phyloP scores from a whole-genome alignment of 2,797 vertebrate species.

The Centroberyx gerrardi region DNA sequence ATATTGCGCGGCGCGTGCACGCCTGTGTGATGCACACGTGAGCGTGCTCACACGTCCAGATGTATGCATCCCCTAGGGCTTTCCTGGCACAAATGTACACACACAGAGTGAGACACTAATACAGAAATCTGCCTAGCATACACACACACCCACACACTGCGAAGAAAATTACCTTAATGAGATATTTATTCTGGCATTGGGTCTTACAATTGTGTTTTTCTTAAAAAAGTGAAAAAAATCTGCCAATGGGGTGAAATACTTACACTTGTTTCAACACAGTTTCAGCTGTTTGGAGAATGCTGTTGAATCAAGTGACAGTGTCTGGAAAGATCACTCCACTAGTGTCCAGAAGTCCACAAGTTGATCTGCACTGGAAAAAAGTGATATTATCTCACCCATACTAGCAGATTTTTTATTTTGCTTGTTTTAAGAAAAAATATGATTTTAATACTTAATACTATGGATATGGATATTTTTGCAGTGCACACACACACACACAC shows the following conservation, averaged over 20 bases:
- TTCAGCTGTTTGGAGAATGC: no score
- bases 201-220: slow-evolving; percentile 8
- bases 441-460: slow-evolving; percentile 26
- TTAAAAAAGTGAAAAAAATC: not conserved
- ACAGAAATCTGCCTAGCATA: not conserved
- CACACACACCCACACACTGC: not conserved
- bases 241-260: not conserved
- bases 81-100: slow-evolving; percentile 24
- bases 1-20: slow-evolving; percentile 67
- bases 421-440: slow-evolving; percentile 11
- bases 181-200: slow-evolving; percentile 6
- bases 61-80: slow-evolving; percentile 49
- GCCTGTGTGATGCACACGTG: slow-evolving; percentile 50
- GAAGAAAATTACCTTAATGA: not conserved
- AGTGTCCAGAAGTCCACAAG: no score
- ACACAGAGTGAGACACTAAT: slow-evolving; percentile 27
- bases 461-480: slow-evolving; percentile 17
- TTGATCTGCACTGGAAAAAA: not conserved
- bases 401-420: slow-evolving; percentile 11
- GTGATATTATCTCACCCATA: slow-evolving; percentile 11
- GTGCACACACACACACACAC: slow-evolving; percentile 8
- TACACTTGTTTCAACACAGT: not conserved
- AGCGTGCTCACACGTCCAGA: slow-evolving; percentile 50
- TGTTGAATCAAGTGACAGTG: no score
- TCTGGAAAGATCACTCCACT: not conserved